Percentiles rank a stretch among this genome's conserved stretches.
These are phyloP conservation scores for Vannuccia rotundouncinata DNA, from an alignment of 2,888 invertebrate species.

Conservation along the genomic window DNA sequence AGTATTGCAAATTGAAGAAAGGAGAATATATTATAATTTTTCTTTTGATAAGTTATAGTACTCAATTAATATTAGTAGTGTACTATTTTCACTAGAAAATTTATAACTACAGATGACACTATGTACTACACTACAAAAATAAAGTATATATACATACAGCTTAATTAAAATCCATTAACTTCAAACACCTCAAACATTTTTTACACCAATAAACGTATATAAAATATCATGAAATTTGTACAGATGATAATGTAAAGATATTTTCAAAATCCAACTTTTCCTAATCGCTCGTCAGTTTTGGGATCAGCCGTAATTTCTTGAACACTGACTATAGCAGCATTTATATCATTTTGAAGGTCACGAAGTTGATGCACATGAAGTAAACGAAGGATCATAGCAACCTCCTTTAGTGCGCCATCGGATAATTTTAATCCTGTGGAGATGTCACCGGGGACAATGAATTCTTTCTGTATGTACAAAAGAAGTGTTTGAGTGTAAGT, in stretches of 20 bases:
- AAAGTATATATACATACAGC: too few species aligned
- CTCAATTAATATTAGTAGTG: too few species aligned
- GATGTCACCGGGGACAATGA: constrained; percentile 58
- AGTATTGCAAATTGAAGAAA: too few species aligned
- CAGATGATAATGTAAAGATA: too few species aligned
- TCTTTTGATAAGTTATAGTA: too few species aligned
- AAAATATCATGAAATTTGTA: neutral
- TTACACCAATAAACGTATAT: neutral
- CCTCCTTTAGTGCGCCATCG: constrained; percentile 38
- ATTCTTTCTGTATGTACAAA: neutral
- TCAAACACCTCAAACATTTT: too few species aligned
- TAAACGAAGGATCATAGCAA: constrained; percentile 69
- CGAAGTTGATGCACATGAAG: constrained; percentile 76
- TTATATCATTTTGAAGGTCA: constrained; percentile 81
- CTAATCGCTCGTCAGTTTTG: constrained; percentile 85
- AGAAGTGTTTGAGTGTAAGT: neutral
- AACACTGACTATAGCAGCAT: constrained; percentile 83
- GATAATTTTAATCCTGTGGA: constrained; percentile 14
- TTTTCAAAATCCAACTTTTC: constrained; percentile 70
- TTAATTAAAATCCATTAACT: too few species aligned
- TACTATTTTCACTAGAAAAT: too few species aligned
- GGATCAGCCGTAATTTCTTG: constrained; percentile 91
- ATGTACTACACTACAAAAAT: too few species aligned
- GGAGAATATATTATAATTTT: too few species aligned
- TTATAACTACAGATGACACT: too few species aligned